Evolutionary conservation across 2,797 vertebrate genomes (phyloP).

Genomic region (Enteromius afrohamiltoni): DNA sequence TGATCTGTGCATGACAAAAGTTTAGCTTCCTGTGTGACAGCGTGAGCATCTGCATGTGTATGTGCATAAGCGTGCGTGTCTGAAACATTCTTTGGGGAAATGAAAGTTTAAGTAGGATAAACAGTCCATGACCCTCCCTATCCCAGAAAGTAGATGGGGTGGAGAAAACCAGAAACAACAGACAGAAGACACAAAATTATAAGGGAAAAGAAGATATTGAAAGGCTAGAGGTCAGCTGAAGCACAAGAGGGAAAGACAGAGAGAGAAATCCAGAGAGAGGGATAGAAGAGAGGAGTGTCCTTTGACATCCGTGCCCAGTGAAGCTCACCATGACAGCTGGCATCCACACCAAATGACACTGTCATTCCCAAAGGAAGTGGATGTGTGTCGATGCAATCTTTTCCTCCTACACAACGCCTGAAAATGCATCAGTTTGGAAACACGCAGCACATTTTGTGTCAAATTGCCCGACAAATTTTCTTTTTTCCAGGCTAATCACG

Average conservation of each 20-base stretch:
- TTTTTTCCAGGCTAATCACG: slow-evolving; percentile 34
- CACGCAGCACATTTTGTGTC: neutral
- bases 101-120: slow-evolving; percentile 57
- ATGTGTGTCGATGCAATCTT: slow-evolving; percentile 53
- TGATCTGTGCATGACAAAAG: slow-evolving; percentile 26
- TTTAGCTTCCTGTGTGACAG: slow-evolving; percentile 9
- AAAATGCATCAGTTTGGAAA: slow-evolving; percentile 30
- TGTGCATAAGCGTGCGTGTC: slow-evolving; percentile 3
- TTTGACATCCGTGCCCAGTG: slow-evolving; percentile 49
- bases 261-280: slow-evolving; percentile 18
- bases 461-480: slow-evolving; percentile 19
- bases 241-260: slow-evolving; percentile 24
- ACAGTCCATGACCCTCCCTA: slow-evolving; percentile 50
- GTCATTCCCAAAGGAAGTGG: slow-evolving; percentile 59
- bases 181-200: slow-evolving; percentile 16
- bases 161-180: slow-evolving; percentile 33
- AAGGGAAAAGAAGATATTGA: slow-evolving; percentile 14
- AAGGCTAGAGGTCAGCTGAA: slow-evolving; percentile 33
- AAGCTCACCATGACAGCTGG: slow-evolving; percentile 54
- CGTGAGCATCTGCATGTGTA: slow-evolving; percentile 34
- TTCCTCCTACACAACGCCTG: slow-evolving; percentile 28
- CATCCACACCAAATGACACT: slow-evolving; percentile 52
- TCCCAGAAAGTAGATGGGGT: slow-evolving; percentile 25
- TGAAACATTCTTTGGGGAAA: slow-evolving; percentile 57
- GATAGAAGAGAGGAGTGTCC: slow-evolving; percentile 26